Evolutionary conservation across 2,113 vertebrate species (phyloP), one percentile per base, ranked within the genome.

Genomic region (Callaeas wilsoni): DNA sequence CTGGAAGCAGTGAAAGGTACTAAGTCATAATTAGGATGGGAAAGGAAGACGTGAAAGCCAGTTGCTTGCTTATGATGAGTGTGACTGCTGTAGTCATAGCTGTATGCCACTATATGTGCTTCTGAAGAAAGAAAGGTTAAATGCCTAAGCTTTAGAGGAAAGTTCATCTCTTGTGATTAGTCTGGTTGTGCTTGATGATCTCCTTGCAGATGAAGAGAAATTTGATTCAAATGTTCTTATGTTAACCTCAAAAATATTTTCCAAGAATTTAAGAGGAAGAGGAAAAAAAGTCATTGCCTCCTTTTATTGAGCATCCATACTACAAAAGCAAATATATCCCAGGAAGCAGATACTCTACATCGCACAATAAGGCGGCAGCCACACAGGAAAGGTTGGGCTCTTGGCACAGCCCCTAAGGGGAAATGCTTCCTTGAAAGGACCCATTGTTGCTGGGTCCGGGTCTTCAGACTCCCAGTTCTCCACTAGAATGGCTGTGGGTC

Each of bases 381-480:
- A 96, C 95, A 80, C 95, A 97, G 96, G 96, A 97, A 97, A 97
- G 95, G 96, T 41, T 97, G 94, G 96, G 96, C 80, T 95, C 84
- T 92, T 97, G 96, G 96, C 96, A 96, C 91, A 49, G 84, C 91
- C 96, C 95, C 84, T 95, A 56, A 96, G 91, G 94, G 95, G 96
- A 97, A 97, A 95, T 96, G 94, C 89, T 97, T 95, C 94, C 96
- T 82, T 96, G 94, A 96, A 97, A 96, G 84, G 93, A 95, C 81
- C 81, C 89, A 95, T 97, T 97, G 95, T 96, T 97, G 93, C 89
- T 93, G 81, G 65, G 41, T 89, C 47, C 63, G 49, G 89, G 93
- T 96, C 95, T 96, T 94, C 81, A 82, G 84, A 41, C 65, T 96
- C 81, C 73, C 69, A 89, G 1, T 79, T 89, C 87, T 87, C 29